A percentile compares a stretch with the other conserved stretches of the same genome.
Conservation (phyloP, 2,113 vertebrate genomes). For the Colaptes auratus region DNA sequence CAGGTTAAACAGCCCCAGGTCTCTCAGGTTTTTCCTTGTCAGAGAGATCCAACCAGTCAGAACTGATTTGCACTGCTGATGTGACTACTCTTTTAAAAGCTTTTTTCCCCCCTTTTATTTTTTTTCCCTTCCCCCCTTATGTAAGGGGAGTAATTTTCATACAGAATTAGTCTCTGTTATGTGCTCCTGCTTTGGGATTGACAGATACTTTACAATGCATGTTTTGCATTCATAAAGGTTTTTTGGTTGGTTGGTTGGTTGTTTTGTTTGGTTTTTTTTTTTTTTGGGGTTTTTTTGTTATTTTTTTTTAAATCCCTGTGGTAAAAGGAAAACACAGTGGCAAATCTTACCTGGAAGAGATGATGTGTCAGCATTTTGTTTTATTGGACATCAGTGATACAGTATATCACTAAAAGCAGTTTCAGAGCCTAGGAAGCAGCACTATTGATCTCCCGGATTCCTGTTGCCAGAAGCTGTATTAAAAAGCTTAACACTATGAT, state of each 20-base stretch:
- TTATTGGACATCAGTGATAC: slow-evolving; percentile 40
- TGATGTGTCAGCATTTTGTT: slow-evolving; percentile 40
- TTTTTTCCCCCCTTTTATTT: too few relatives aligned
- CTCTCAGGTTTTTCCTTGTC: too few relatives aligned
- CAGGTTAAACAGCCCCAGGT: too few relatives aligned
- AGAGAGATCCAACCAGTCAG: too few relatives aligned
- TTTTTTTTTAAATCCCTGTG: not conserved
- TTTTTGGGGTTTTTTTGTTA: too few relatives aligned
- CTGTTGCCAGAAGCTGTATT: slow-evolving; percentile 57
- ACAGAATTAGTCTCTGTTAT: not conserved
- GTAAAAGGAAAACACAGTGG: slow-evolving; percentile 9
- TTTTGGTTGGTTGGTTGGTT: too few relatives aligned
- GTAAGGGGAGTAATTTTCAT: not conserved
- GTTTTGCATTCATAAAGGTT: slow-evolving; percentile 18
- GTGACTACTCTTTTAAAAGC: not conserved
- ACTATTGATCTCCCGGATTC: slow-evolving; percentile 61
- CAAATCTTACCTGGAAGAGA: not conserved
- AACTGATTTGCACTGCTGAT: not conserved
- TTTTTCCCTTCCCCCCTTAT: not conserved
- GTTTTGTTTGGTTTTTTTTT: not conserved
- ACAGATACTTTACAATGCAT: not conserved
- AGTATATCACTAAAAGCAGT: slow-evolving; percentile 55
- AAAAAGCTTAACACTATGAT: slow-evolving; percentile 35
- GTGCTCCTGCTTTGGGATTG: not conserved
- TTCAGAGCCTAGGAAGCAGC: slow-evolving; percentile 63